These are phyloP conservation scores for Tragelaphus strepsiceros DNA, from an alignment of 2,113 vertebrate species.

Conservation along the genomic window DNA sequence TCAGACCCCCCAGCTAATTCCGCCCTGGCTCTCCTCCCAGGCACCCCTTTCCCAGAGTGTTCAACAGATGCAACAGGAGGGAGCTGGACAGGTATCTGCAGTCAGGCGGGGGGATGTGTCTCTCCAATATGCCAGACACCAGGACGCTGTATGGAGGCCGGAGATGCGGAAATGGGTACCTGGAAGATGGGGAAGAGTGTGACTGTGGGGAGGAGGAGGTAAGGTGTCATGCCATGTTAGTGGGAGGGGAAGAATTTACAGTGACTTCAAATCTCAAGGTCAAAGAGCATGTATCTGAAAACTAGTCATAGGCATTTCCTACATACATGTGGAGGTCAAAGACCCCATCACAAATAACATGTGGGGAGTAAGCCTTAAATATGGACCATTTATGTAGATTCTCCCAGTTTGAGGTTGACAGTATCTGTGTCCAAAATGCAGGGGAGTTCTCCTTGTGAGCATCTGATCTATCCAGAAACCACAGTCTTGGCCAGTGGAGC, in stretches of 20 bases:
- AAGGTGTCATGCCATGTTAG: not conserved
- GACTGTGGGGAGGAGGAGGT: conserved; percentile 97
- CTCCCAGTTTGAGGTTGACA: not conserved
- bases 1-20: not conserved
- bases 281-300: not conserved
- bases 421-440: not conserved
- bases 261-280: not conserved
- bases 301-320: not conserved
- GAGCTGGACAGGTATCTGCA: conserved; percentile 91
- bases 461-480: not conserved
- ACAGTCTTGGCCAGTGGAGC: not conserved
- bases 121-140: conserved; percentile 95
- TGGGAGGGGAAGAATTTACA: not conserved
- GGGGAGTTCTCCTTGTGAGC: not conserved
- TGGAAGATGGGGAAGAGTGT: conserved; percentile 97
- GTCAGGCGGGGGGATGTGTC: conserved; percentile 97
- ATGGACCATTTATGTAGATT: not conserved
- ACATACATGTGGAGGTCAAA: not conserved
- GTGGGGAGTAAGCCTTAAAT: not conserved
- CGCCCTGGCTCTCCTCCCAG: conserved; percentile 72
- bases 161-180: conserved; percentile 96
- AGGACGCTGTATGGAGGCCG: conserved; percentile 90
- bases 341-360: not conserved
- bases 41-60: conserved; percentile 93
- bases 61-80: conserved; percentile 90